phyloP scores from a whole-genome alignment of 2,888 invertebrate species.

The Eilema caniola region DNA sequence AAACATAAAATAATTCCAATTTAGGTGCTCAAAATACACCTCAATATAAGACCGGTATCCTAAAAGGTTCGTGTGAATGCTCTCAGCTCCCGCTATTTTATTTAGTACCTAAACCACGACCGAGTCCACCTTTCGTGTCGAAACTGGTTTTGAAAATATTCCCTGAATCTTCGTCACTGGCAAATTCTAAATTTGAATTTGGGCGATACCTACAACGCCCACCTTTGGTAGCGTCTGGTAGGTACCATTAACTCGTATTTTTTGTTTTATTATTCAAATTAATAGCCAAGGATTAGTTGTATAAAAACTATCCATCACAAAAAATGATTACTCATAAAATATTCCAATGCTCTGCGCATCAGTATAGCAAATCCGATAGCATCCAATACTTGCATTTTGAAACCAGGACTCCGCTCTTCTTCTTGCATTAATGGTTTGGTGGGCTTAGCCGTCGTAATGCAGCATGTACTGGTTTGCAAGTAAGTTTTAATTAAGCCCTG shows the following conservation, averaged over 20 bases:
- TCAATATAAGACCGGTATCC: constrained; percentile 14
- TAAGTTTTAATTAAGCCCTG: too few species aligned
- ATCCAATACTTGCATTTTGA: too few species aligned
- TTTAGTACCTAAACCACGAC: constrained; percentile 37
- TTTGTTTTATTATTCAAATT: background rate
- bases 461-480: too few species aligned
- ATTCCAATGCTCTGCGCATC: too few species aligned
- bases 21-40: background rate
- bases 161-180: constrained; percentile 36
- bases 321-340: background rate
- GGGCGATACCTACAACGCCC: constrained; percentile 8
- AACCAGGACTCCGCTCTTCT: too few species aligned
- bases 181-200: constrained; percentile 5
- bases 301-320: background rate
- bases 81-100: constrained; percentile 35
- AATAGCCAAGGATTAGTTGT: background rate
- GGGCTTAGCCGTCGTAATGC: too few species aligned
- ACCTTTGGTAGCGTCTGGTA: background rate
- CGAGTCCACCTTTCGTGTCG: constrained; percentile 11
- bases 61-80: constrained; percentile 43
- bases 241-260: background rate
- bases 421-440: too few species aligned
- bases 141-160: constrained; percentile 46
- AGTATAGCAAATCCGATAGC: too few species aligned
- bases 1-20: background rate